These are phyloP conservation scores for Tachypleus tridentatus DNA, from an alignment of 1,140 invertebrate genomes.

Conservation along the genomic window DNA sequence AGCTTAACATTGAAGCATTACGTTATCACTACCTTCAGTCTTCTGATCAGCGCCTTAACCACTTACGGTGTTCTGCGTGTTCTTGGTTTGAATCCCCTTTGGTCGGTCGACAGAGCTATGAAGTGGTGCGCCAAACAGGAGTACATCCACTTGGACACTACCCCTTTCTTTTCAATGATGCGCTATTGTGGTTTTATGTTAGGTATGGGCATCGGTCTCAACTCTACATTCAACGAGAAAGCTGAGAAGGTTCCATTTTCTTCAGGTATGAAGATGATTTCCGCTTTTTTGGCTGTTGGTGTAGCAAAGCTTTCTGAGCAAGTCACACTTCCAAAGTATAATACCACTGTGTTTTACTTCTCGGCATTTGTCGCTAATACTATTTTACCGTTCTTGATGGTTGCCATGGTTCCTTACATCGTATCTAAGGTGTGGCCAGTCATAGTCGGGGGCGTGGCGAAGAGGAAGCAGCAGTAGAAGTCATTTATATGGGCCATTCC, in stretches of 20 bases:
- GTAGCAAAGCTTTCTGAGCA: constrained; percentile 23
- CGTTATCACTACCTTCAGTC: constrained; percentile 19
- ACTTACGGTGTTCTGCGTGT: constrained; percentile 31
- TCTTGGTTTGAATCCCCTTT: constrained; percentile 40
- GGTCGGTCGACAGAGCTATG: constrained; percentile 43
- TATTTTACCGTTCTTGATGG: constrained; percentile 23
- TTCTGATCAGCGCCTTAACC: constrained; percentile 25
- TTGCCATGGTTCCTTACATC: constrained; percentile 24
- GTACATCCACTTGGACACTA: constrained; percentile 44
- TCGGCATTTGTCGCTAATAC: constrained; percentile 23
- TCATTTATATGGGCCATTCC: too few relatives aligned
- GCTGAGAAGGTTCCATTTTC: constrained; percentile 14
- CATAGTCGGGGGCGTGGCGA: too few relatives aligned
- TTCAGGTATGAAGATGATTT: constrained; percentile 16
- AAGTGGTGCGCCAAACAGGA: constrained; percentile 45
- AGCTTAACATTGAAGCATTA: constrained; percentile 22
- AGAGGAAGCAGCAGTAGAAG: too few relatives aligned
- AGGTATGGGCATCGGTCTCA: constrained; percentile 33
- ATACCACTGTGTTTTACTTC: constrained; percentile 22
- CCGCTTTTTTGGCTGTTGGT: constrained; percentile 20
- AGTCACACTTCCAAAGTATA: constrained; percentile 20
- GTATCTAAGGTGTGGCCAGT: constrained; percentile 6
- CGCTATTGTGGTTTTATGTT: constrained; percentile 35
- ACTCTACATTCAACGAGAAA: constrained; percentile 17
- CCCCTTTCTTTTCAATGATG: constrained; percentile 43